Conservation (phyloP, 2,797 vertebrate genomes). For the Mastacembelus armatus region DNA sequence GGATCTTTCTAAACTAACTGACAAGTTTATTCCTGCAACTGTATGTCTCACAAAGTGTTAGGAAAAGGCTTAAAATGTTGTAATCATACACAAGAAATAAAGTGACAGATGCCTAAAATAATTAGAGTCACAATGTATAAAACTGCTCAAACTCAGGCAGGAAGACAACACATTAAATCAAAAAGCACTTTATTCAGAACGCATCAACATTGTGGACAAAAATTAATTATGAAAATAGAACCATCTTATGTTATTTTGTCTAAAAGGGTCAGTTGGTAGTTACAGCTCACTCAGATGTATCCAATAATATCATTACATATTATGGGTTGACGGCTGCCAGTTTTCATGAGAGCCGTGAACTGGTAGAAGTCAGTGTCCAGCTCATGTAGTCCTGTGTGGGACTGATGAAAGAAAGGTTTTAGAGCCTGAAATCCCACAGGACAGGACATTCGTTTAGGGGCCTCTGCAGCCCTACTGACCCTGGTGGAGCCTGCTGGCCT, state of each 20-base stretch:
- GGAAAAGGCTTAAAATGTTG: neutral
- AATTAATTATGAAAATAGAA: slow-evolving; percentile 49
- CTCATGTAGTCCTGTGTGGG: slow-evolving; percentile 89
- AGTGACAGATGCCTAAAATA: neutral
- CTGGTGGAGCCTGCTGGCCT: slow-evolving; percentile 60
- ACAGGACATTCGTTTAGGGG: slow-evolving; percentile 91
- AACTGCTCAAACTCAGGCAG: slow-evolving; percentile 5
- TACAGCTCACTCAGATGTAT: slow-evolving; percentile 87
- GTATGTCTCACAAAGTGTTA: too few species aligned
- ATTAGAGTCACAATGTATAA: neutral
- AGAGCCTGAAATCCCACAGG: slow-evolving; percentile 87
- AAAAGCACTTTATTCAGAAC: slow-evolving; percentile 62
- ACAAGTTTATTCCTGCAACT: too few species aligned
- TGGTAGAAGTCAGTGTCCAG: slow-evolving; percentile 88
- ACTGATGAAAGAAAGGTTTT: slow-evolving; percentile 91
- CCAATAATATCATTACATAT: slow-evolving; percentile 95
- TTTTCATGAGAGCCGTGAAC: slow-evolving; percentile 92
- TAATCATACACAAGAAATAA: neutral
- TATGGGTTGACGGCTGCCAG: slow-evolving; percentile 96
- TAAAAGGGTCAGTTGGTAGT: slow-evolving; percentile 8
- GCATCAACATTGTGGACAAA: slow-evolving; percentile 37
- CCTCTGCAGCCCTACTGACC: slow-evolving; percentile 60
- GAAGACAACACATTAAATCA: slow-evolving; percentile 44
- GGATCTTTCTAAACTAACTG: neutral
- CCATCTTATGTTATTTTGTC: slow-evolving; percentile 15